Percentiles rank a stretch among this genome's conserved stretches.
Evolutionary conservation across 2,888 invertebrate genomes (phyloP).

Genomic region (Sarcophaga rosellei): DNA sequence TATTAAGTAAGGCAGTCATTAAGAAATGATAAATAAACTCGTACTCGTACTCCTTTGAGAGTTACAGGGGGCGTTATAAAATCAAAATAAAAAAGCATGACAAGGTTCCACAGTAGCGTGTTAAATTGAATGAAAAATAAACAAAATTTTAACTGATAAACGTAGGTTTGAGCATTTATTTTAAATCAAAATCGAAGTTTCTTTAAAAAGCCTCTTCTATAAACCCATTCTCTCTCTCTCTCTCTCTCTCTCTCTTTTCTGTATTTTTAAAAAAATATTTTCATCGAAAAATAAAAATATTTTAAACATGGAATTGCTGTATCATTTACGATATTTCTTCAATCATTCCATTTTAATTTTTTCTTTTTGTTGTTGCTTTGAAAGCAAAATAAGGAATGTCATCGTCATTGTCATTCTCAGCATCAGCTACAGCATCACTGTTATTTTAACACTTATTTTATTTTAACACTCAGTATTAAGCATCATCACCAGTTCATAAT

Average conservation of each 20-base stretch:
- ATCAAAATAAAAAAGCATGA: neutral
- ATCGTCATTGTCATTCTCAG: neutral
- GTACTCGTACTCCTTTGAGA: neutral
- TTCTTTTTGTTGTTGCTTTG: neutral
- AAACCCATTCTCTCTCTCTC: too few species aligned
- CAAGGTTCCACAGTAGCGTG: neutral
- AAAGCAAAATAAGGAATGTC: neutral
- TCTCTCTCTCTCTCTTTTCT: too few species aligned
- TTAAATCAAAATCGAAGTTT: too few species aligned
- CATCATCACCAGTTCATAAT: neutral
- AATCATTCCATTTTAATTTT: too few species aligned
- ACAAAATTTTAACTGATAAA: too few species aligned
- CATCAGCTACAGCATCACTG: neutral
- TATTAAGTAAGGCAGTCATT: slow-evolving; percentile 42
- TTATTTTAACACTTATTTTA: too few species aligned
- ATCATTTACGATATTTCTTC: neutral
- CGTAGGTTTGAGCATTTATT: too few species aligned
- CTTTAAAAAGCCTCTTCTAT: too few species aligned
- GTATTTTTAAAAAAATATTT: too few species aligned
- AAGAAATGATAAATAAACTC: slow-evolving; percentile 47
- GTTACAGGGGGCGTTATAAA: neutral
- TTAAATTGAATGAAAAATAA: neutral
- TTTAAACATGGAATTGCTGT: slow-evolving; percentile 8
- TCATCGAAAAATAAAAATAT: neutral
- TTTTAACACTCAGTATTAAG: neutral